Evolutionary conservation across 2,888 invertebrate genomes (phyloP), one percentile per base, ranked within the genome.

Genomic region (Podotricha telesiphe): DNA sequence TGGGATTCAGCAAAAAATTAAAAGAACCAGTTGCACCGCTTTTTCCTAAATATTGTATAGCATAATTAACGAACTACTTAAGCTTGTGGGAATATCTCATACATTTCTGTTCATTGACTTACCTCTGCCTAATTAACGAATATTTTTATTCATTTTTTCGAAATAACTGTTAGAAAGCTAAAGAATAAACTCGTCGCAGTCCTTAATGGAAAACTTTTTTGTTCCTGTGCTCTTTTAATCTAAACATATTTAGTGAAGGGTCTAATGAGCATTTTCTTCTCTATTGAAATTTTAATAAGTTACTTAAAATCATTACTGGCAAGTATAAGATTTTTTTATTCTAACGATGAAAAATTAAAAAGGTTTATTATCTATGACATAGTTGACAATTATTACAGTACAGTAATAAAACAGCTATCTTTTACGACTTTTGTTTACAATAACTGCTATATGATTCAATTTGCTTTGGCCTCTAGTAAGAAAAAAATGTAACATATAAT

Each of bases 401-500:
- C 8, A 40, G 20, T 17, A 47, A 47, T 47, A 47, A 28, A 37
- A 20, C 6, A 47, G 37, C 45, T 47, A 64, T 45, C 22, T 53
- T 11, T 22, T 50, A n/a, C 40, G 50, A 19, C 40, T 53, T 53
- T 28, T 58, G 20, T 58, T 50, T 40, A 63, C 42, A 20, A 66
- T 55, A 62, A 70, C 67, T 67, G 71, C 73, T 75, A 72, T 75
- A 81, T 77, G 78, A 75, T 78, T 76, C 72, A 75, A 75, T 77
- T 72, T 64, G 68, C 69, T 70, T 69, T 59, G 48, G 65, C 65
- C 69, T 59, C 65, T 72, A 70, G 65, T 67, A 68, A 67, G 59
- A 71, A 72, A 71, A 65, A 70, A 72, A 71, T 67, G 62, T 71
- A 72, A 86, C 81, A 83, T 75, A 78, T 87, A 89, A 91, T 91